These are phyloP conservation scores for Xiphophorus birchmanni DNA, from an alignment of 2,797 vertebrate species.

Conservation along the genomic window DNA sequence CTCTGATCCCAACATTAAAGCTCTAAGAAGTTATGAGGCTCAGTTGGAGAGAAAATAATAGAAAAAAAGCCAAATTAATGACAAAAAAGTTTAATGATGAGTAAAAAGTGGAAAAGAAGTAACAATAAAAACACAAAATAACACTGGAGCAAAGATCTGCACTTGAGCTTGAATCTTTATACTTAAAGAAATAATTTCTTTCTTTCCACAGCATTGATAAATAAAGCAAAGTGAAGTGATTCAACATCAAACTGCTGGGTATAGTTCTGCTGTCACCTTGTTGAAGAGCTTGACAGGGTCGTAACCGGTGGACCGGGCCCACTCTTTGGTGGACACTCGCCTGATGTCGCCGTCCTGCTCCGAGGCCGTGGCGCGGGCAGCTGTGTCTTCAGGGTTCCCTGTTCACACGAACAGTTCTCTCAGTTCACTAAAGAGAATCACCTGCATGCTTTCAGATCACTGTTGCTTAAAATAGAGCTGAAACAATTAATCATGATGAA, in stretches of 20 bases:
- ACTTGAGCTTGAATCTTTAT: background rate
- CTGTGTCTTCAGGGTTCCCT: constrained; percentile 94
- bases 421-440: background rate
- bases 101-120: background rate
- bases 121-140: background rate
- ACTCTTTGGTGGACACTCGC: constrained; percentile 94
- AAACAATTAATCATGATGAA: too few relatives aligned
- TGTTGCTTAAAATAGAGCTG: too few relatives aligned
- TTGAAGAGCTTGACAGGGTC: constrained; percentile 94
- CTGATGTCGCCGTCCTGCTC: constrained; percentile 96
- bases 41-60: background rate
- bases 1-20: background rate
- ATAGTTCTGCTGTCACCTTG: constrained; percentile 83
- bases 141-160: background rate
- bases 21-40: background rate
- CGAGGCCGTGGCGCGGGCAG: constrained; percentile 88
- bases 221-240: background rate
- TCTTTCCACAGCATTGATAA: background rate
- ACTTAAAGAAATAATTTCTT: background rate
- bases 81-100: background rate
- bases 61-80: too few relatives aligned
- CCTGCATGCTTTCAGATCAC: too few relatives aligned
- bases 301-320: constrained; percentile 95
- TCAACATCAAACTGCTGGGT: background rate
- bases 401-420: constrained; percentile 1